Evolutionary conservation across 2,888 invertebrate genomes (phyloP).

Genomic region (Drosophila kuntzei): DNA sequence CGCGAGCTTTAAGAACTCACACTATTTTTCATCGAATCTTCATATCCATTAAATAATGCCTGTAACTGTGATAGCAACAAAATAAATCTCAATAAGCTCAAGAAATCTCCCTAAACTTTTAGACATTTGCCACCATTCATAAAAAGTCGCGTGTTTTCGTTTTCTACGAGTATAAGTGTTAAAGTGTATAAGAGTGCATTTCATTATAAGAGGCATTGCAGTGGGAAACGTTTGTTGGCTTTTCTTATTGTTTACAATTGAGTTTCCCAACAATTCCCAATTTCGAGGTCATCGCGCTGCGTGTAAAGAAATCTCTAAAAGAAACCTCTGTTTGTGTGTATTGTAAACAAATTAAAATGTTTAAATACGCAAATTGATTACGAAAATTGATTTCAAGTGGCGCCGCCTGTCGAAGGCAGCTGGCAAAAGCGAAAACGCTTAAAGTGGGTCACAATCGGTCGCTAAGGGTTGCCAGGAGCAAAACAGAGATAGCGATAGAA

Average conservation of each 20-base stretch:
- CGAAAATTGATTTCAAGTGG: constrained; percentile 74
- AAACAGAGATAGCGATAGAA: constrained; percentile 17
- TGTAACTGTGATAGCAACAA: constrained; percentile 57
- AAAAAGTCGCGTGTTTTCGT: constrained; percentile 59
- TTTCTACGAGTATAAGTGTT: constrained; percentile 8
- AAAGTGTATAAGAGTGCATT: constrained; percentile 39
- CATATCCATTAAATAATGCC: constrained; percentile 13
- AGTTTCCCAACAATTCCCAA: constrained; percentile 52
- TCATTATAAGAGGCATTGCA: constrained; percentile 56
- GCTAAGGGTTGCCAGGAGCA: constrained; percentile 38
- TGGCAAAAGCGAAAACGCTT: constrained; percentile 5
- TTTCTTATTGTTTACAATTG: constrained; percentile 46
- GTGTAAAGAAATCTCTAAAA: constrained; percentile 43
- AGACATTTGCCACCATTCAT: constrained; percentile 33
- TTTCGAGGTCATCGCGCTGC: constrained; percentile 55
- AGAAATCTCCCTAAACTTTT: constrained; percentile 3
- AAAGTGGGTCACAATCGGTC: constrained; percentile 67
- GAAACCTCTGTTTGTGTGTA: constrained; percentile 13
- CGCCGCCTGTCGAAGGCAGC: constrained; percentile 47
- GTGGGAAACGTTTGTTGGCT: constrained; percentile 16
- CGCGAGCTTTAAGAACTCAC: constrained; percentile 53
- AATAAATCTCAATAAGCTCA: constrained; percentile 15
- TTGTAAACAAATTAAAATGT: constrained; percentile 63
- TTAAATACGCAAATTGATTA: constrained; percentile 67
- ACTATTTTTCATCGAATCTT: constrained; percentile 23